Evolutionary conservation across 2,113 vertebrate species (phyloP).

Genomic region (Odontophorus gujanensis): DNA sequence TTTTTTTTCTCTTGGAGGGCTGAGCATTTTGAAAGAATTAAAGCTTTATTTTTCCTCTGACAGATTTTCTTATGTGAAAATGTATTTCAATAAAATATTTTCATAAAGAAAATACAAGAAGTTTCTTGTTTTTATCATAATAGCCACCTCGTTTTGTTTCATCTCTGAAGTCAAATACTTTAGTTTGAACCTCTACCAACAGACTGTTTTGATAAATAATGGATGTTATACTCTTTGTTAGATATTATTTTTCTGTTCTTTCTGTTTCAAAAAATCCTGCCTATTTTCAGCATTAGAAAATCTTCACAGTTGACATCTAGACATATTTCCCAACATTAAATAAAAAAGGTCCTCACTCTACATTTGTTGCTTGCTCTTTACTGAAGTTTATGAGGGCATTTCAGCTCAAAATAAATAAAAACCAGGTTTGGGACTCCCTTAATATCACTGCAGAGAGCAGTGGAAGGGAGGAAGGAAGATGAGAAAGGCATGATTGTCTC

Average conservation of each 20-base stretch:
- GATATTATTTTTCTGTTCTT: constrained; percentile 16
- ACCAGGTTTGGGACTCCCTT: neutral
- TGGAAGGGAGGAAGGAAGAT: neutral
- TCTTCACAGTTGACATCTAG: neutral
- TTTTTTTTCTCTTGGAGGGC: neutral
- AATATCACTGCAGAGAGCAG: constrained; percentile 2
- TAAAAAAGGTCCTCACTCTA: neutral
- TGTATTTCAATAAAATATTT: neutral
- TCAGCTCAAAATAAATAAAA: constrained; percentile 17
- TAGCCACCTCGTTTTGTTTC: neutral
- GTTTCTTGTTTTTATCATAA: neutral
- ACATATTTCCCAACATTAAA: constrained; percentile 2
- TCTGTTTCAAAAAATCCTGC: neutral
- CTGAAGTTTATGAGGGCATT: constrained; percentile 4
- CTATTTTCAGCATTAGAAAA: constrained; percentile 7
- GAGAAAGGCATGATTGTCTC: neutral
- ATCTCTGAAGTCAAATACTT: neutral
- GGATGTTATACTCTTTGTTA: neutral
- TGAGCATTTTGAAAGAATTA: neutral
- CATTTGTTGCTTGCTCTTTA: neutral
- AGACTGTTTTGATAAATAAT: constrained; percentile 10
- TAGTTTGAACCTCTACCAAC: neutral
- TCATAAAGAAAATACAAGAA: neutral
- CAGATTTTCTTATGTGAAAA: neutral
- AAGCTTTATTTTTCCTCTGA: neutral